Evolutionary conservation across 1,140 invertebrate genomes (phyloP), one percentile per base, ranked within the genome.

Genomic region (Phymastichus coffea): DNA sequence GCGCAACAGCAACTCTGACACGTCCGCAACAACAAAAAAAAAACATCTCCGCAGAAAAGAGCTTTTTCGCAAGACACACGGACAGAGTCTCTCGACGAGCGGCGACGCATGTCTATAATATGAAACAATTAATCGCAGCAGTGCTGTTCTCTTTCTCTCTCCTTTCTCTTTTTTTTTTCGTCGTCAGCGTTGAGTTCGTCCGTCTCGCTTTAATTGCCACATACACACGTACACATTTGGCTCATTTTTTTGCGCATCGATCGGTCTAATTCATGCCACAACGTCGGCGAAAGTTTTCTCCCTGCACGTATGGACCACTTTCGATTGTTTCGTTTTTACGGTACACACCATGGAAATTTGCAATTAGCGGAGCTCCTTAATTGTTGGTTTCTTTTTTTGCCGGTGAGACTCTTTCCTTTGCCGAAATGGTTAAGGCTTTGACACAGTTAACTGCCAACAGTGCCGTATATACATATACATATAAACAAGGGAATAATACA

Each of bases 281-380:
- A 47, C 38, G 35, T 46, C n/a, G 10, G 47, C 48, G 57, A 59
- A 59, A 59, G 57, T 53, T 38, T 19, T 38, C 22, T n/a, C 19
- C 0, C 3, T 25, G 1, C 41, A 12, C 3, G 41, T 12, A 4
- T 44, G 47, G 38, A 19, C 37, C 47, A 51, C 55, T 58, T 58
- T 58, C 47, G 19, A 44, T 51, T 44, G 15, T 37, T 44, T n/a
- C 8, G 0, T 35, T 51, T 43, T 49, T 49, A n/a, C 44, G 38
- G n/a, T 41, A 17, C n/a, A n/a, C n/a, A n/a, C n/a, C 30, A 38
- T 48, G 23, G 15, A 47, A 40, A 28, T 48, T 10, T 46, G 25
- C 28, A 48, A 48, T 47, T 57, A 48, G 12, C 10, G 6, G 15
- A 19, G n/a, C 19, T 12, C 9, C 17, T 19, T 20, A 19, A 14